Percentiles rank a stretch among this genome's conserved stretches.
Evolutionary conservation across 2,888 invertebrate genomes (phyloP).

Genomic region (Xylota sylvarum): DNA sequence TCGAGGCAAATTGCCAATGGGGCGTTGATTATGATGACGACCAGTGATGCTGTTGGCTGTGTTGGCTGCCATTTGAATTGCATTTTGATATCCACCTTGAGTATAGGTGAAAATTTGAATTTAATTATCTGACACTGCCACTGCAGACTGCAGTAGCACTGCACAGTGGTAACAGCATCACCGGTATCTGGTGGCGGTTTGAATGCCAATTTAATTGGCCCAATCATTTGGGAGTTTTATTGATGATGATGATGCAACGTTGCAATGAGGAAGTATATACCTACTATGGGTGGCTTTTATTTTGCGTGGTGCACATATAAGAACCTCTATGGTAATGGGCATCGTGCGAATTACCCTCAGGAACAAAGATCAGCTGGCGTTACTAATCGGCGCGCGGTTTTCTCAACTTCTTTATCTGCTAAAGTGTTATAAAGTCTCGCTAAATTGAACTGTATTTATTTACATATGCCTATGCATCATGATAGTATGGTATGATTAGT

Average conservation of each 20-base stretch:
- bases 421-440: not conserved
- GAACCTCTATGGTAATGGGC: not conserved
- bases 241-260: slow-evolving; percentile 32
- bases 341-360: not conserved
- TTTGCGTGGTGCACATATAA: not conserved
- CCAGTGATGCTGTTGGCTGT: slow-evolving; percentile 26
- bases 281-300: slow-evolving; percentile 17
- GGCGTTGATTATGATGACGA: slow-evolving; percentile 70
- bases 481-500: no score
- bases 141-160: slow-evolving; percentile 7
- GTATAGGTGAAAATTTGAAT: slow-evolving; percentile 71
- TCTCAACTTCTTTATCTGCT: not conserved
- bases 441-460: no score
- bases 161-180: slow-evolving; percentile 2
- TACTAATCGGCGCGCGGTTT: not conserved
- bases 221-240: slow-evolving; percentile 47
- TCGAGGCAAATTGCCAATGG: slow-evolving; percentile 65
- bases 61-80: slow-evolving; percentile 56
- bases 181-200: slow-evolving; percentile 15
- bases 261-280: slow-evolving; percentile 54
- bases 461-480: no score
- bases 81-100: slow-evolving; percentile 58
- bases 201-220: slow-evolving; percentile 48
- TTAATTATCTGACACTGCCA: slow-evolving; percentile 68
- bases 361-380: not conserved